Evolutionary conservation across 2,888 invertebrate genomes (phyloP).

Genomic region (Liodrosophila aerea): DNA sequence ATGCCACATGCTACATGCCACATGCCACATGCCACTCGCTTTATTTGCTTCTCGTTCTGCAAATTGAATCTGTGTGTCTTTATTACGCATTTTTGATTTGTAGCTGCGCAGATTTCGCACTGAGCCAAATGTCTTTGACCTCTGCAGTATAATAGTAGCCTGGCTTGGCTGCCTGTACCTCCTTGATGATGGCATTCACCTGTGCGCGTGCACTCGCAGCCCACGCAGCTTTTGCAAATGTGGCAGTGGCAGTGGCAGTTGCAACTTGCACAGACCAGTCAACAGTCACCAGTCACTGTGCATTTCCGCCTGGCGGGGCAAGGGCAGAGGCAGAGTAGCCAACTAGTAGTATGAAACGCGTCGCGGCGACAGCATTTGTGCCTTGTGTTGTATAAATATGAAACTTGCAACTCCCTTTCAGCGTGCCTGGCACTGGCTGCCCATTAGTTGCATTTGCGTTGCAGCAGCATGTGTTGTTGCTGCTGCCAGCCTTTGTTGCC

Average conservation of each 20-base stretch:
- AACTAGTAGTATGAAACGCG: slow-evolving; percentile 52
- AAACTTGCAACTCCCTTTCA: slow-evolving; percentile 32
- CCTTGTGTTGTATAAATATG: slow-evolving; percentile 58
- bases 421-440: slow-evolving; percentile 15
- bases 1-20: slow-evolving; percentile 7
- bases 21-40: too few species aligned
- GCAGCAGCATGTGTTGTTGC: slow-evolving; percentile 35
- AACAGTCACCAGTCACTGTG: slow-evolving; percentile 41
- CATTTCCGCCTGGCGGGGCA: slow-evolving; percentile 40
- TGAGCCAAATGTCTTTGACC: slow-evolving; percentile 68
- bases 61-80: slow-evolving; percentile 54
- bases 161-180: slow-evolving; percentile 45
- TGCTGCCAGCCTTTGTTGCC: slow-evolving; percentile 52
- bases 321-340: slow-evolving; percentile 13
- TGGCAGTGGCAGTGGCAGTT: slow-evolving; percentile 18
- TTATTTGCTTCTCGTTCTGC: slow-evolving; percentile 3
- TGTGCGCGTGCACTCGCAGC: slow-evolving; percentile 31
- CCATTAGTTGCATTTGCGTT: slow-evolving; percentile 65
- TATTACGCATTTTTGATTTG: slow-evolving; percentile 76
- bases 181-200: slow-evolving; percentile 67
- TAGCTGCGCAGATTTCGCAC: slow-evolving; percentile 41
- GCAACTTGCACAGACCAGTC: slow-evolving; percentile 42
- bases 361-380: slow-evolving; percentile 49
- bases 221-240: slow-evolving; percentile 24
- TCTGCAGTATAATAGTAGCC: slow-evolving; percentile 59